Evolutionary conservation across 1,140 invertebrate species (phyloP), one percentile per base, ranked within the genome.

Genomic region (Caerostris extrusa): DNA sequence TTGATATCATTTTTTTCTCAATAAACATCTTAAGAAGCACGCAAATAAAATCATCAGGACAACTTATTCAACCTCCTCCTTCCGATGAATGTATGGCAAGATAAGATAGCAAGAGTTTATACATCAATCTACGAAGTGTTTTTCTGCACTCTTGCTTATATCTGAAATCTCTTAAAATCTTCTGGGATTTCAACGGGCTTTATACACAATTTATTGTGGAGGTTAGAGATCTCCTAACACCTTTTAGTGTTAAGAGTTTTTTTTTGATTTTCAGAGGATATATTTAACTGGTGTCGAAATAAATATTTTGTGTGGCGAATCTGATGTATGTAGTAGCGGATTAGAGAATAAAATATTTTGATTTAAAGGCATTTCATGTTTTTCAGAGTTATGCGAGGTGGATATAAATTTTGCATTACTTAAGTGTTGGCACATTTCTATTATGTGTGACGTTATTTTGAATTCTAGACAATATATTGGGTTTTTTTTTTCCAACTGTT

Each of bases 21-120:
- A 64, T 64, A 64, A 64, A 64, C 10, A 64, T 14, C 34, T 64
- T 17, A 69, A 69, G 67, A 69, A 69, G 67, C 3, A 19, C 34
- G 69, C 3, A 77, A 77, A 77, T 77, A 77, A 77, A 77, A 77
- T 77, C 69, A 77, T 77, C 69, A 77, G 12, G 69, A 77, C 69
- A 5, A 10, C 50, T 77, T 77, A 77, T 77, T 34, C 34, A 19
- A 7, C 7, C 3, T 53, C 19, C 69, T 77, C 19, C n/a, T 77
- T 77, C 7, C 10, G 34, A 34, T 34, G 69, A 50, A 77, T 77
- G 69, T 34, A 10, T 34, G 19, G 5, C 5, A 10, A 19, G 69
- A 77, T 77, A 77, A 77, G 69, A 10, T 14, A 64, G n/a, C 12
- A 17, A 12, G 12, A 64, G 8, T 64, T 64, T 5, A 64, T 64